Evolutionary conservation across 2,797 vertebrate species (phyloP).

Genomic region (Margarornis squamiger): DNA sequence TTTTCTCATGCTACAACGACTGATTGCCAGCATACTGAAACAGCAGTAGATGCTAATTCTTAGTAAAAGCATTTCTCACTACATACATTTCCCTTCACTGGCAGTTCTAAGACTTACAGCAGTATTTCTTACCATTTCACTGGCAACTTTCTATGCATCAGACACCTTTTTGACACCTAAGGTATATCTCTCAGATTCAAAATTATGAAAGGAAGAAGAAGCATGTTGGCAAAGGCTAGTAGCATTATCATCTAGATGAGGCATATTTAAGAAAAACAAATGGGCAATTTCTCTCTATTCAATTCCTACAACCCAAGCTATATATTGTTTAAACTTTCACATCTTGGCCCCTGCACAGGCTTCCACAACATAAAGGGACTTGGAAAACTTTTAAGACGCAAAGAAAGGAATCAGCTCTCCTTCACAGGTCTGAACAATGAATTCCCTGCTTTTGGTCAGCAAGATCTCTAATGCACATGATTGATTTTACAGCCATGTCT

Average conservation of each 20-base stretch:
- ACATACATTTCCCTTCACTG: background rate
- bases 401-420: background rate
- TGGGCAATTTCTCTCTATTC: background rate
- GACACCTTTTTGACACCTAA: background rate
- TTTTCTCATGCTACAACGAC: background rate
- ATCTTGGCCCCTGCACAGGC: background rate
- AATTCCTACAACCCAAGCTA: background rate
- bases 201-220: background rate
- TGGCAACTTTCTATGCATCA: background rate
- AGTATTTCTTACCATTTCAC: background rate
- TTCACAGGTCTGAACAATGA: background rate
- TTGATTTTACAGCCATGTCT: background rate
- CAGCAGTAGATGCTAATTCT: background rate
- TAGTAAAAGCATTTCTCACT: background rate
- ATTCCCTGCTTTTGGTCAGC: background rate
- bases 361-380: background rate
- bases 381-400: background rate
- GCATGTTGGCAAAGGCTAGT: background rate
- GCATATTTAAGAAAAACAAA: background rate
- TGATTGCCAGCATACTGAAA: background rate
- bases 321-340: background rate
- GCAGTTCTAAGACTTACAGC: background rate
- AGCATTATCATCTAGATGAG: background rate
- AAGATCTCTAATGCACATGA: background rate
- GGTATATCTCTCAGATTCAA: background rate